A percentile compares a stretch with the other conserved stretches of the same genome.
These are phyloP conservation scores for Phragmatobia fuliginosa DNA, from an alignment of 2,888 invertebrate genomes.

Conservation along the genomic window DNA sequence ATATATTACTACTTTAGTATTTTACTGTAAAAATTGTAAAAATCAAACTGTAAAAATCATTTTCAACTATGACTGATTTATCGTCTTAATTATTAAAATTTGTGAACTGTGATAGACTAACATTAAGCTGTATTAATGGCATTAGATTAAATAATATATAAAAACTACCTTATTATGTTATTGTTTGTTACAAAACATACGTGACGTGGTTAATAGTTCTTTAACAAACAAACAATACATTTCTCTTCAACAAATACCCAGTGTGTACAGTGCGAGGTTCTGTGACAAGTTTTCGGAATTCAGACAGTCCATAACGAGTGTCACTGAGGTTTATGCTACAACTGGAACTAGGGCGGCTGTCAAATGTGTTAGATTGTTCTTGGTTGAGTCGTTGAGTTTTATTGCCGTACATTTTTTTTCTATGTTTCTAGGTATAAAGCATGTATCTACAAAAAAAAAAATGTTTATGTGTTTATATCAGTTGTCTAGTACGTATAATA, in stretches of 20 bases:
- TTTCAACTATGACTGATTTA: too few species aligned
- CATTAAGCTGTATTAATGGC: too few species aligned
- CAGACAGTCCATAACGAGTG: constrained; percentile 13
- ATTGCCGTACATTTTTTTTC: neutral
- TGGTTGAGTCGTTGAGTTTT: constrained; percentile 7
- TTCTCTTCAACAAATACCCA: neutral
- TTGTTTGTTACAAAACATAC: neutral
- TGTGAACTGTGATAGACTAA: too few species aligned
- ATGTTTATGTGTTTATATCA: too few species aligned
- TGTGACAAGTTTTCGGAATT: constrained; percentile 17
- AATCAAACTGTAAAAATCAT: too few species aligned
- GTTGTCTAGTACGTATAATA: too few species aligned
- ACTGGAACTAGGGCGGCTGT: constrained; percentile 1
- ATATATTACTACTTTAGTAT: too few species aligned
- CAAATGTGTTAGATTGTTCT: constrained; percentile 6
- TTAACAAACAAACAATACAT: neutral
- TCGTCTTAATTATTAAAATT: too few species aligned
- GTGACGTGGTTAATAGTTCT: neutral
- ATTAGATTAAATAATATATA: neutral
- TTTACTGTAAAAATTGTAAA: too few species aligned
- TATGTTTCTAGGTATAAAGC: too few species aligned
- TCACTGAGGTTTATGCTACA: constrained; percentile 11
- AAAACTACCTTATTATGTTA: neutral
- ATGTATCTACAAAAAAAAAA: too few species aligned
- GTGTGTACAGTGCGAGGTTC: neutral